Conservation (phyloP, 2,113 vertebrate species). For the Melanotaenia duboulayi region DNA sequence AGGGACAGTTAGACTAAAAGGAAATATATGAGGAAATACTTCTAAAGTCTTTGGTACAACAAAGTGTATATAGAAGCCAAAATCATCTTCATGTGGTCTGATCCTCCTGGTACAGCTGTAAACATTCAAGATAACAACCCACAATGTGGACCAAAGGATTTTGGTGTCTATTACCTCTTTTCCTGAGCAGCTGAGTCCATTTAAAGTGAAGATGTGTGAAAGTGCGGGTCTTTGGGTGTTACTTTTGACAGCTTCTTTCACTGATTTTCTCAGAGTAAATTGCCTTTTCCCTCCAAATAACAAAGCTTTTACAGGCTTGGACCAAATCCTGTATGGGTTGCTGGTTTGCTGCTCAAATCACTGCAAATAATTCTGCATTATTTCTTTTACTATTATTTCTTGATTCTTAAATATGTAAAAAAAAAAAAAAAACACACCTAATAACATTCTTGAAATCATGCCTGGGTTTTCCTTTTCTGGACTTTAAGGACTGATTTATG, state of each 20-base stretch:
- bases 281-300: constrained; percentile 36
- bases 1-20: neutral
- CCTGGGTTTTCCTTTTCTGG: neutral
- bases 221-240: constrained; percentile 26
- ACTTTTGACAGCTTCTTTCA: neutral
- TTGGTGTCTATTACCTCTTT: constrained; percentile 27
- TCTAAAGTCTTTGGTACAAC: neutral
- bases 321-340: constrained; percentile 32
- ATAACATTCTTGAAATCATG: neutral
- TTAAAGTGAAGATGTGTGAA: neutral
- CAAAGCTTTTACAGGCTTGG: constrained; percentile 32
- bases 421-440: neutral
- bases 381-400: constrained; percentile 8
- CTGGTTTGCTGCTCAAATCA: constrained; percentile 1
- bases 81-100: constrained; percentile 12
- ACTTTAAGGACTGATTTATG: neutral
- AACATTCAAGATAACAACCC: neutral
- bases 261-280: constrained; percentile 14
- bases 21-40: neutral
- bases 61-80: constrained; percentile 24
- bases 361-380: too few species aligned
- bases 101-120: neutral
- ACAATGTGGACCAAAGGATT: neutral
- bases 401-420: constrained; percentile 10
- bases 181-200: neutral